phyloP scores from a whole-genome alignment of 2,797 vertebrate genomes.

The Adelosebastes latens region DNA sequence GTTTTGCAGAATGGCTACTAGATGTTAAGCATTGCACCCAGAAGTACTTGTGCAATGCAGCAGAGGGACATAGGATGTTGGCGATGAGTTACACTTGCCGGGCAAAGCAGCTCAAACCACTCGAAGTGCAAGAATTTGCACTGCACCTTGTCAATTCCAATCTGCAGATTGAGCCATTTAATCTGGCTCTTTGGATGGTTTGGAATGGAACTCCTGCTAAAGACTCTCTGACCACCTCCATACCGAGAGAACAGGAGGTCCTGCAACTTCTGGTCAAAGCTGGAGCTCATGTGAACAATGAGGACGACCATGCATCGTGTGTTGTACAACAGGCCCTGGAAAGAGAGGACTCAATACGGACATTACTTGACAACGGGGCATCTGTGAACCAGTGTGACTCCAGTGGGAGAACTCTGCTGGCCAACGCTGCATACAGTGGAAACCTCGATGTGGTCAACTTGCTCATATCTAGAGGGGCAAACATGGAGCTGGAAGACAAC shows the following conservation, averaged over 20 bases:
- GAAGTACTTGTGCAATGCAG: slow-evolving; percentile 96
- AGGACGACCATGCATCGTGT: slow-evolving; percentile 92
- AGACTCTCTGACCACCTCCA: slow-evolving; percentile 92
- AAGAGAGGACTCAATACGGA: slow-evolving; percentile 95
- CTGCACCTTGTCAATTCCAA: slow-evolving; percentile 95
- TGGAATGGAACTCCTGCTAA: slow-evolving; percentile 97
- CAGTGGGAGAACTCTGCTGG: slow-evolving; percentile 91
- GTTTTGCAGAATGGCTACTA: slow-evolving; percentile 97
- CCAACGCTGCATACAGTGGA: slow-evolving; percentile 94
- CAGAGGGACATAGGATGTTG: slow-evolving; percentile 97
- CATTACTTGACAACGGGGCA: slow-evolving; percentile 93
- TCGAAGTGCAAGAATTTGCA: slow-evolving; percentile 96
- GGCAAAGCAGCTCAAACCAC: slow-evolving; percentile 91
- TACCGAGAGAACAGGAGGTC: slow-evolving; percentile 97
- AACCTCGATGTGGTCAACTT: slow-evolving; percentile 96
- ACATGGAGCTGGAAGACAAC: slow-evolving; percentile 93
- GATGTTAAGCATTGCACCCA: slow-evolving; percentile 99
- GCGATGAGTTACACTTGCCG: slow-evolving; percentile 97
- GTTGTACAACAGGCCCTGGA: slow-evolving; percentile 96
- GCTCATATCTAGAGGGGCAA: slow-evolving; percentile 91
- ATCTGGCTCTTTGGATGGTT: slow-evolving; percentile 98
- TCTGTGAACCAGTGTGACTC: slow-evolving; percentile 96
- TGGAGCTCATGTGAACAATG: slow-evolving; percentile 94
- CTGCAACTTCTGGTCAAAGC: slow-evolving; percentile 97
- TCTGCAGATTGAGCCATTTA: slow-evolving; percentile 91